Evolutionary conservation across 2,113 vertebrate genomes (phyloP), one percentile per base, ranked within the genome.

Genomic region (Ia io): DNA sequence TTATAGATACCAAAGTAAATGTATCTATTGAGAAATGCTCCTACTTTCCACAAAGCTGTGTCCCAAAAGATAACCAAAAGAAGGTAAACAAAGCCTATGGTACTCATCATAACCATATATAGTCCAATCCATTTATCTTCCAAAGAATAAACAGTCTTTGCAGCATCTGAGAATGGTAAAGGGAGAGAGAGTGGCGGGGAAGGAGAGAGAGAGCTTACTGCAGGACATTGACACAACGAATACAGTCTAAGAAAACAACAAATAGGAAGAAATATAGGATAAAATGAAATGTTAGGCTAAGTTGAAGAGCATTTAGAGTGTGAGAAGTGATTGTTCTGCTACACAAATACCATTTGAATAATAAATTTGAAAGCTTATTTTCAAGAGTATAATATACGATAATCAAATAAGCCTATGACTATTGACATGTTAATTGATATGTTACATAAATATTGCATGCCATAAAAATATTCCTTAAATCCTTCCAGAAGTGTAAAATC

Each of bases 41-140:
- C 86, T 63, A 96, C 7, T 73, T 63, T 95, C 95, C 94, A 95
- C 13, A 63, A 73, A 78, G 13, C 59, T 18, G 42, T 94, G 25
- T 97, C 94, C 44, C 69, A 89, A 89, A 93, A 17, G 35, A 97
- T 93, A 94, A 95, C 7, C 23, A 95, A 78, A 28, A 94, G 22
- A 59, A 97, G 44, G 35, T 37, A 94, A 61, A 91, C 13, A 83
- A 83, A 82, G 61, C 95, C 96, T 53, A 14, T 9, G 22, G 17
- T 16, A 71, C 51, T 37, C 96, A 97, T 96, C 5, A 28, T 22
- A 32, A 96, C 49, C 40, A 97, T 18, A 82, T 93, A 82, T 53
- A 83, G 95, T 89, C 92, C 94, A 77, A 96, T 85, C 87, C 65
- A 69, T 13, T 51, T 7, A 5, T 94, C n/a, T 65, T 95, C 51